phyloP scores from a whole-genome alignment of 2,888 invertebrate species.

The Lucinisca nassula region DNA sequence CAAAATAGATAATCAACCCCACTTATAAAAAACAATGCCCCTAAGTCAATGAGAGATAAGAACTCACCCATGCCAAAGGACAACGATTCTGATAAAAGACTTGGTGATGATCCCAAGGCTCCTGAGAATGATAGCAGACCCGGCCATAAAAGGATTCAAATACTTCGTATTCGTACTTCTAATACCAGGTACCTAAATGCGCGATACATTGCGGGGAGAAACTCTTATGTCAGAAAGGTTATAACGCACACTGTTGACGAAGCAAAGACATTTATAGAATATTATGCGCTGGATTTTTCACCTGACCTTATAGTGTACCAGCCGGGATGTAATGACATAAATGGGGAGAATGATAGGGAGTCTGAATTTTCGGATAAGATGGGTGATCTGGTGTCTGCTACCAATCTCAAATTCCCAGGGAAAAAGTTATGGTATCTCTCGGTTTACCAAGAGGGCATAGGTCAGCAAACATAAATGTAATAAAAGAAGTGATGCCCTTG shows the following conservation, averaged over 20 bases:
- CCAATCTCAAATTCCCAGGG: neutral
- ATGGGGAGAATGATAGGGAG: neutral
- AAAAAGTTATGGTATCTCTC: neutral
- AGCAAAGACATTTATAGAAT: neutral
- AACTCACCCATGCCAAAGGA: neutral
- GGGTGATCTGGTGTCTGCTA: neutral
- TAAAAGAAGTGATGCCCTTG: neutral
- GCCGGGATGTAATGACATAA: neutral
- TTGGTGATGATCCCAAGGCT: neutral
- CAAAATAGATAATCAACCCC: neutral
- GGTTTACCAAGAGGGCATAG: neutral
- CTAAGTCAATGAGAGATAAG: neutral
- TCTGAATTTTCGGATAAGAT: neutral
- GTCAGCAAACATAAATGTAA: neutral
- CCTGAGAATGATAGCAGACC: neutral
- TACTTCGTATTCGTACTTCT: neutral
- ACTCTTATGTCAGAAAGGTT: neutral
- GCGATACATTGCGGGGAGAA: neutral
- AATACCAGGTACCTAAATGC: neutral
- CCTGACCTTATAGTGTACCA: neutral
- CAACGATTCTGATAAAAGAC: neutral
- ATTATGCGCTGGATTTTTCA: neutral
- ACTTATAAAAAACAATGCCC: neutral
- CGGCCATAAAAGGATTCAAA: neutral
- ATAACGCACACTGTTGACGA: neutral